Conservation (phyloP, 2,888 invertebrate species). For the Danaus chrysippus region DNA sequence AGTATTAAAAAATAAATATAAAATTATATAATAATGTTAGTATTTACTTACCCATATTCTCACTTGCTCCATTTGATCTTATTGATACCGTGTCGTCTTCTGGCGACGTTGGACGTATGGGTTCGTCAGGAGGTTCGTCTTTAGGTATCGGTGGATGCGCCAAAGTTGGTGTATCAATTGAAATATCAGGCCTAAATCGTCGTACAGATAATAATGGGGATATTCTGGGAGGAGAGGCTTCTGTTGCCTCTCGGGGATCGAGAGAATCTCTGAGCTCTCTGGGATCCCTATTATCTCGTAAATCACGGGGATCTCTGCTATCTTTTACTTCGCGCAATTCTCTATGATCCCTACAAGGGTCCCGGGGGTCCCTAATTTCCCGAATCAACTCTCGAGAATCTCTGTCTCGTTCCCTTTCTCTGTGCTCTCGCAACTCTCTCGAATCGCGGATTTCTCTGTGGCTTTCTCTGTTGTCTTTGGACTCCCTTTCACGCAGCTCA, state of each 20-base stretch:
- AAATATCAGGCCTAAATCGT: constrained; percentile 64
- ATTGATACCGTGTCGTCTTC: constrained; percentile 80
- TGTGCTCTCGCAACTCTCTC: constrained; percentile 43
- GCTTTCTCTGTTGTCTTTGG: constrained; percentile 58
- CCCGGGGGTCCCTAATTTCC: constrained; percentile 46
- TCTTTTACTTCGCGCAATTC: constrained; percentile 51
- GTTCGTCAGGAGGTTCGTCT: constrained; percentile 76
- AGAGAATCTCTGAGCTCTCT: constrained; percentile 56
- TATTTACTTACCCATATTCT: constrained; percentile 65
- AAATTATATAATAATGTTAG: background rate
- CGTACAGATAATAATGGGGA: constrained; percentile 71
- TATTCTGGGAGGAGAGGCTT: constrained; percentile 72
- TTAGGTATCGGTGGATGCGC: constrained; percentile 75
- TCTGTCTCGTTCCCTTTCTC: constrained; percentile 55
- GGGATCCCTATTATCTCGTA: constrained; percentile 50
- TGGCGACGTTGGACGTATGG: constrained; percentile 75
- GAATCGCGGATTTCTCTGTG: constrained; percentile 63
- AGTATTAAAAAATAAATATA: background rate
- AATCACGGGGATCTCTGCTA: constrained; percentile 40
- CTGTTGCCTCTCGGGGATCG: constrained; percentile 61
- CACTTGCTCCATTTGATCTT: constrained; percentile 76
- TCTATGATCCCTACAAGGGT: constrained; percentile 49
- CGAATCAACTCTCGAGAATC: constrained; percentile 50
- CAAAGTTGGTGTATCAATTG: constrained; percentile 56
- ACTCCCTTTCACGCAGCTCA: constrained; percentile 59